Base-by-base conservation (phyloP, 2,113 vertebrate species). In the Chaenogobius annularis region DNA sequence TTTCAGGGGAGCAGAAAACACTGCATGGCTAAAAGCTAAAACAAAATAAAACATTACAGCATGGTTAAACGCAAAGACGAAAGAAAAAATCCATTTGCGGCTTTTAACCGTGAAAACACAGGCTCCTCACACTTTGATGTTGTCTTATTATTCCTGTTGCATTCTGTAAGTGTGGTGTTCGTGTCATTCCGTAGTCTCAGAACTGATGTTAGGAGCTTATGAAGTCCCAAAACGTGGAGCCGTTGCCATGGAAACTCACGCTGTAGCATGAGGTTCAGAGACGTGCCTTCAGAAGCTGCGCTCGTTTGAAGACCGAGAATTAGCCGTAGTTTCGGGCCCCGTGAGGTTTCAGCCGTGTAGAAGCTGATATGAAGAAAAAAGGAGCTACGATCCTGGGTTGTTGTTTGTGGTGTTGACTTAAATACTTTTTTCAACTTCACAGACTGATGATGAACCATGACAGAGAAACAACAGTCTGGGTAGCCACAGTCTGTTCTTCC, bases 241-340 rank as follows among this genome's bases (percentile, higher is more conserved):
- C 47, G 83, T 87, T 85, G 84, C 82, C 77, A 83, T 88, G 83
- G 84, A 82, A 88, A 88, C 84, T 72, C 23, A 47, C n/a, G 19
- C 44, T 55, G 72, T 48, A 22, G 76, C 68, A n/a, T n/a, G 62
- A 12, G 44, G 22, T 55, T 55, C 46, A 43, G 50, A 72, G 70
- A 47, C 52, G 72, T 77, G 68, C 70, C 72, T 83, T 35, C 35
- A 70, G 54, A 71, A 1, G 22, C 17, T 0, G 19, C 55, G 61
- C 40, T 14, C 44, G 5, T 70, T 43, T 35, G 48, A 81, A 44
- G 50, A 58, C 55, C 46, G 31, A 63, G 68, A 70, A 63, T 62
- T 56, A 71, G 26, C 50, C 68, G 1, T 70, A 62, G 56, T 15
- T 20, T 48, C 11, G 20, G 35, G 61, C 35, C 65, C 63, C 61